These are phyloP conservation scores for Hemibagrus wyckioides DNA, from an alignment of 2,113 vertebrate genomes.

Conservation along the genomic window DNA sequence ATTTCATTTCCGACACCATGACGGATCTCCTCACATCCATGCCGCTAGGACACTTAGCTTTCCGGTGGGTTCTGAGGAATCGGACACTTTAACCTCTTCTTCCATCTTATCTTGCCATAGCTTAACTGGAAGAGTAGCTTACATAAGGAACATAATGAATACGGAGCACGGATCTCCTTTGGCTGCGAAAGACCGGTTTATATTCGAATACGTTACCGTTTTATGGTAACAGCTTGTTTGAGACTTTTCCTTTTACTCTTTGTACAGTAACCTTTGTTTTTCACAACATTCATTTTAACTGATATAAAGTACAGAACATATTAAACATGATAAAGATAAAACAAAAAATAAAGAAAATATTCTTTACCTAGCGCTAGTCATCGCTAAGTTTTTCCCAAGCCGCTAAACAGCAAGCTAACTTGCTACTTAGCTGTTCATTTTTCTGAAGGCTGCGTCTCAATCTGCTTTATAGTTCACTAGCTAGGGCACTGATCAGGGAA, in stretches of 20 bases:
- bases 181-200: not conserved
- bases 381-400: not conserved
- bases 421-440: not conserved
- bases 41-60: constrained; percentile 1
- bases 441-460: too few species aligned
- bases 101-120: not conserved
- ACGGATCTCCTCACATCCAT: constrained; percentile 20
- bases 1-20: constrained; percentile 29
- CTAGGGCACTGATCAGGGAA: too few species aligned
- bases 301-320: not conserved
- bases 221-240: not conserved
- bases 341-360: not conserved
- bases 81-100: constrained; percentile 12
- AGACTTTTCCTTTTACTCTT: too few species aligned
- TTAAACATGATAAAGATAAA: not conserved
- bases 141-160: not conserved
- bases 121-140: not conserved
- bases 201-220: not conserved
- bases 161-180: not conserved
- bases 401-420: not conserved
- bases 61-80: constrained; percentile 11
- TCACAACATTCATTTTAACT: too few species aligned
- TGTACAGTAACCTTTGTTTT: too few species aligned
- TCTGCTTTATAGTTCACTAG: too few species aligned
- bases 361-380: not conserved